Evolutionary conservation across 2,888 invertebrate genomes (phyloP).

Genomic region (Idaea dimidiata): DNA sequence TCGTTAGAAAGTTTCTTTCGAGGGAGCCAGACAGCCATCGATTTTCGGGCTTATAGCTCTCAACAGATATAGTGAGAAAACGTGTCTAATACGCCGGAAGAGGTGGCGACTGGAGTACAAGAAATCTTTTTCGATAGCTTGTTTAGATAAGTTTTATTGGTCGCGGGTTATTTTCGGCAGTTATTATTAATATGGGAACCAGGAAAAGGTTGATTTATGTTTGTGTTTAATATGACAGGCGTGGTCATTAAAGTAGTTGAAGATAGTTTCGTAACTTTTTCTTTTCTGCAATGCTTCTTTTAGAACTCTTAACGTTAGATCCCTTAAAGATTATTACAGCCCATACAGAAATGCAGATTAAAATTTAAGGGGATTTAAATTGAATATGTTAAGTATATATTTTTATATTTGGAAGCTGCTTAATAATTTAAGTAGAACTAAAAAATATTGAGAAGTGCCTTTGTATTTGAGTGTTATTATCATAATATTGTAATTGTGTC

Average conservation of each 20-base stretch:
- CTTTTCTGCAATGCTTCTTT: neutral
- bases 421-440: no score
- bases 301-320: slow-evolving; percentile 5
- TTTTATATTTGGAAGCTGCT: no score
- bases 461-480: no score
- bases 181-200: slow-evolving; percentile 1
- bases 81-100: slow-evolving; percentile 31
- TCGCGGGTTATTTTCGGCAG: neutral
- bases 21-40: slow-evolving; percentile 62
- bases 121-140: slow-evolving; percentile 20
- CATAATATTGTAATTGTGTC: no score
- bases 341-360: no score
- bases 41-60: slow-evolving; percentile 65
- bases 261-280: neutral
- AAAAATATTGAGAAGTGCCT: no score
- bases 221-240: neutral
- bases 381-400: no score
- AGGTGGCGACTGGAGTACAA: slow-evolving; percentile 18
- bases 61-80: slow-evolving; percentile 34
- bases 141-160: slow-evolving; percentile 15
- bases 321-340: no score
- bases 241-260: neutral
- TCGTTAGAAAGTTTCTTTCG: slow-evolving; percentile 77
- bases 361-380: no score
- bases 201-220: slow-evolving; percentile 1